Conservation (phyloP, 2,888 invertebrate species). For the Synergus gifuensis region DNA sequence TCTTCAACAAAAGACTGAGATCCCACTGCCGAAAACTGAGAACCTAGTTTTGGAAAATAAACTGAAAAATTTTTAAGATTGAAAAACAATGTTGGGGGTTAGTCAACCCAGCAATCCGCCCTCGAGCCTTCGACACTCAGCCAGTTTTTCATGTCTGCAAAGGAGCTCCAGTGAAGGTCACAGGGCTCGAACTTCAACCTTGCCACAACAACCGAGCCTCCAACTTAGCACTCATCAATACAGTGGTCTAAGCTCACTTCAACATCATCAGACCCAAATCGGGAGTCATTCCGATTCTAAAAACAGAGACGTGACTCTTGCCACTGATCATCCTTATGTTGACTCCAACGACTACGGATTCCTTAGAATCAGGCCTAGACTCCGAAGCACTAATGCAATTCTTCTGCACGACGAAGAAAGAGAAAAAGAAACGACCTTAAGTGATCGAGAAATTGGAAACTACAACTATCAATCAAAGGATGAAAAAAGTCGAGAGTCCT, state of each 20-base stretch:
- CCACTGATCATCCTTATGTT: slow-evolving; percentile 54
- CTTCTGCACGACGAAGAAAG: slow-evolving; percentile 68
- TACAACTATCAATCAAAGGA: slow-evolving; percentile 52
- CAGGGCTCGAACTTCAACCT: slow-evolving; percentile 77
- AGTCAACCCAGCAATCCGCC: slow-evolving; percentile 75
- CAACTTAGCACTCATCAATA: slow-evolving; percentile 61
- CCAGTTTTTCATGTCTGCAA: slow-evolving; percentile 78
- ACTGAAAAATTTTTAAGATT: slow-evolving; percentile 47
- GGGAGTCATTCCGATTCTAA: slow-evolving; percentile 51
- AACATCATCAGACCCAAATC: slow-evolving; percentile 57
- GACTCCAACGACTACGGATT: slow-evolving; percentile 75
- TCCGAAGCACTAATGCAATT: slow-evolving; percentile 72
- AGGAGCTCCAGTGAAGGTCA: slow-evolving; percentile 73
- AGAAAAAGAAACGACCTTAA: slow-evolving; percentile 65
- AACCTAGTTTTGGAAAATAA: not conserved
- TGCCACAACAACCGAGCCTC: slow-evolving; percentile 73
- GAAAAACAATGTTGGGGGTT: slow-evolving; percentile 73
- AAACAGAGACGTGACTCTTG: slow-evolving; percentile 56
- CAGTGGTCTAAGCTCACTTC: slow-evolving; percentile 59
- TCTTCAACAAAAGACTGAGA: not conserved
- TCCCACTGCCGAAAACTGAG: not conserved
- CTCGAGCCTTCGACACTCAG: slow-evolving; percentile 77
- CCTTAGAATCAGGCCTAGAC: slow-evolving; percentile 70
- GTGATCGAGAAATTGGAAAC: slow-evolving; percentile 66
- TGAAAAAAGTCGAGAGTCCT: slow-evolving; percentile 58